phyloP scores from a whole-genome alignment of 2,113 vertebrate genomes.

The Sakesphorus luctuosus region DNA sequence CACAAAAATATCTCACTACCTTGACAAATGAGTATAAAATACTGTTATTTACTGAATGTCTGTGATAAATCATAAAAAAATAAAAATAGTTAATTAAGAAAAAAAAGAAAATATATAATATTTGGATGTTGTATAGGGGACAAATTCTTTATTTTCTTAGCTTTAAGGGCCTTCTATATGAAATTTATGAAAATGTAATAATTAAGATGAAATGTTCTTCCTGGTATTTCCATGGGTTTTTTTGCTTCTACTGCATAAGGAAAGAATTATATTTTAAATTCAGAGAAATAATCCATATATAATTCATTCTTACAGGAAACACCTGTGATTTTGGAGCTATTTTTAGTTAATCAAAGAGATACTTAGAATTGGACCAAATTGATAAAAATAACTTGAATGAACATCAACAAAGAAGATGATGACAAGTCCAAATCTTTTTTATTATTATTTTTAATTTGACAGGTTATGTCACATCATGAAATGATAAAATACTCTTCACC shows the following conservation, averaged over 20 bases:
- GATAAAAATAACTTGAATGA: conserved; percentile 16
- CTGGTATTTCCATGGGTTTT: not conserved
- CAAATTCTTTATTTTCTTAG: not conserved
- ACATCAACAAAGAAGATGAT: not conserved
- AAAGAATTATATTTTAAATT: not conserved
- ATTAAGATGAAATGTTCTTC: not conserved
- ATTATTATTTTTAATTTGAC: not conserved
- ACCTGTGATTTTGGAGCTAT: not conserved
- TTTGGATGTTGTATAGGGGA: not conserved
- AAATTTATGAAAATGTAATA: not conserved
- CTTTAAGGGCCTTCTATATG: not conserved
- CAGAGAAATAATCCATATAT: not conserved
- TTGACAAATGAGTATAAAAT: not conserved
- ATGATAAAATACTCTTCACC: not conserved
- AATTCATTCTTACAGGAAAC: not conserved
- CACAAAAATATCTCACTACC: not conserved
- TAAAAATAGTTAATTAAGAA: not conserved
- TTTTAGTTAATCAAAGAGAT: not conserved
- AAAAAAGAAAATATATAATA: not conserved
- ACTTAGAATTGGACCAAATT: not conserved
- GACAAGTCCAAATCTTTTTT: not conserved
- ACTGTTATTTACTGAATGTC: not conserved
- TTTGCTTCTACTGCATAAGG: not conserved
- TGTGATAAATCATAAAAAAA: not conserved
- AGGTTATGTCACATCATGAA: not conserved